Evolutionary conservation across 1,140 invertebrate genomes (phyloP), one percentile per base, ranked within the genome.

Genomic region (Ditylenchus dipsaci): DNA sequence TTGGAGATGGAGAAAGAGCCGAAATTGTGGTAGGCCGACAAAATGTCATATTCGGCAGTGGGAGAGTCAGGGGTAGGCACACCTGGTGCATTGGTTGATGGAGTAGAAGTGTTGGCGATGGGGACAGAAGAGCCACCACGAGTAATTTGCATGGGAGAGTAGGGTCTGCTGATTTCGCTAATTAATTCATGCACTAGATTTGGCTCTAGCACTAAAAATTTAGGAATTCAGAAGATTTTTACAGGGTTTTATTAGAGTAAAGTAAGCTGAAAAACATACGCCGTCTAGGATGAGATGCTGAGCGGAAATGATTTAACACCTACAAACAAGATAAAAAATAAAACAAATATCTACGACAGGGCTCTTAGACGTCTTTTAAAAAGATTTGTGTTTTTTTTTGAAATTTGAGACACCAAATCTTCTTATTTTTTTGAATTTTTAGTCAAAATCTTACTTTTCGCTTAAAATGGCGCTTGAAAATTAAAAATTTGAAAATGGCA

Each of bases 291-390:
- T 64, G 45, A 45, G 42, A 19, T 9, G 63, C 53, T 21, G 30
- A 70, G 29, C 65, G 59, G 33, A 74, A 75, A 56, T 76, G 69
- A 29, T 75, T 73, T 29, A 69, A 56, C 26, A 70, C 23, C 69
- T 68, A n/a, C 23, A 69, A 69, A 43, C 0, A 47, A 21, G 33
- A 38, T 11, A 5, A 5, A 38, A 38, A 38, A 38, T 38, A 5
- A 38, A 11, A 11, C 33, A 38, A 38, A 38, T 38, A 5, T 38
- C 11, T 38, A 11, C 3, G 33, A 11, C 33, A 38, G 33, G n/a
- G n/a, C n/a, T n/a, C n/a, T n/a, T n/a, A n/a, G n/a, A n/a, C n/a
- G n/a, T n/a, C n/a, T n/a, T n/a, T n/a, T n/a, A n/a, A n/a, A n/a
- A n/a, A n/a, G n/a, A n/a, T n/a, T n/a, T n/a, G n/a, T n/a, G n/a